phyloP scores from a whole-genome alignment of 2,113 vertebrate species.

The Picathartes gymnocephalus region DNA sequence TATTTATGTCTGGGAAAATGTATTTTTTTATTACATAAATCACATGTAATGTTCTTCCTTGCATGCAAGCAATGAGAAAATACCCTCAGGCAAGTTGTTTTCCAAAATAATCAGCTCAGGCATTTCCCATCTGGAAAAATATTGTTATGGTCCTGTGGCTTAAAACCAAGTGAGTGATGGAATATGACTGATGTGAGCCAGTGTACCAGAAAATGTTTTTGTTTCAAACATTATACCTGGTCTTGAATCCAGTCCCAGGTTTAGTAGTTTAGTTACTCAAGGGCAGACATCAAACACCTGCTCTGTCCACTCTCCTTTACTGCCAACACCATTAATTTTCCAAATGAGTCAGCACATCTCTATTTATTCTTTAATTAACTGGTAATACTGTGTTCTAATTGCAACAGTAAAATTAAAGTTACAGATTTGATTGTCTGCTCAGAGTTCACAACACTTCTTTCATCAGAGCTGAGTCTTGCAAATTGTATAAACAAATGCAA shows the following conservation, averaged over 20 bases:
- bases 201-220: conserved; percentile 41
- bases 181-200: conserved; percentile 21
- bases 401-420: conserved; percentile 38
- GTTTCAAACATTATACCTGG: conserved; percentile 19
- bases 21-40: not conserved
- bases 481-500: conserved; percentile 16
- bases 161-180: not conserved
- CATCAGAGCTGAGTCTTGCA: not conserved
- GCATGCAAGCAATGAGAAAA: not conserved
- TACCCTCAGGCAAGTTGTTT: conserved; percentile 9
- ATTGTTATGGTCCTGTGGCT: not conserved
- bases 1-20: not conserved
- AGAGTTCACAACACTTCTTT: not conserved
- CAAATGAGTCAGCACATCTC: conserved; percentile 34
- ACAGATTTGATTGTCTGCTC: not conserved
- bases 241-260: not conserved
- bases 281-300: conserved; percentile 50
- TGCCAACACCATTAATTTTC: conserved; percentile 26
- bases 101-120: conserved; percentile 16
- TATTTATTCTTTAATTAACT: conserved; percentile 47
- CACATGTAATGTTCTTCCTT: not conserved
- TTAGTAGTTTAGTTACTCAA: conserved; percentile 18
- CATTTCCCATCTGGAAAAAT: conserved; percentile 5
- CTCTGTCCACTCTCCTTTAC: conserved; percentile 9
- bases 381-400: conserved; percentile 12